phyloP scores from a whole-genome alignment of 2,888 invertebrate genomes.

The Endomychus coccineus region DNA sequence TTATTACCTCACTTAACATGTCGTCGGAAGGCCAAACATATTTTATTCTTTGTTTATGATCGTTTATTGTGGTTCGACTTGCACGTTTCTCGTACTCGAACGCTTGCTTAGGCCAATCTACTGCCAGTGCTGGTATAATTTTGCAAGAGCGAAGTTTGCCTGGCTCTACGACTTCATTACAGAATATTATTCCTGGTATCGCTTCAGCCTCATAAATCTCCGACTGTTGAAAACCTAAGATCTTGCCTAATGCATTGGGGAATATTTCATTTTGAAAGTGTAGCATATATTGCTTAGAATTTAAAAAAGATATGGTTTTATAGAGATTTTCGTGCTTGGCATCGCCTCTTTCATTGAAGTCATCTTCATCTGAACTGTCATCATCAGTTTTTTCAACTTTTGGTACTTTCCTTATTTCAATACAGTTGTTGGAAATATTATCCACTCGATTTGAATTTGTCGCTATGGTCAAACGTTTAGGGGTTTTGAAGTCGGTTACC shows the following conservation, averaged over 20 bases:
- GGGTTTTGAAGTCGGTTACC: slow-evolving; percentile 53
- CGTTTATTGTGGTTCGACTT: slow-evolving; percentile 49
- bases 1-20: slow-evolving; percentile 59
- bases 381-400: slow-evolving; percentile 21
- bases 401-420: slow-evolving; percentile 44
- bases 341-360: slow-evolving; percentile 35
- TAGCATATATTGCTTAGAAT: slow-evolving; percentile 60
- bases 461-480: slow-evolving; percentile 48
- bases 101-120: slow-evolving; percentile 67
- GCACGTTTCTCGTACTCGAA: slow-evolving; percentile 59
- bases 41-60: slow-evolving; percentile 51
- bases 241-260: slow-evolving; percentile 51
- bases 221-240: slow-evolving; percentile 51
- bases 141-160: slow-evolving; percentile 50
- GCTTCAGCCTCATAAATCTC: slow-evolving; percentile 51
- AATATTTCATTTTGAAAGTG: slow-evolving; percentile 59
- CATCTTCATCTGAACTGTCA: slow-evolving; percentile 23
- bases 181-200: slow-evolving; percentile 62
- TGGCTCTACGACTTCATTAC: slow-evolving; percentile 35
- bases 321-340: slow-evolving; percentile 21
- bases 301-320: slow-evolving; percentile 47
- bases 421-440: slow-evolving; percentile 50
- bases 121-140: slow-evolving; percentile 62
- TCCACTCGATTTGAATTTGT: slow-evolving; percentile 41
- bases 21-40: slow-evolving; percentile 63